Evolutionary conservation across 92 coral and sea anemone genomes (phyloP).

Genomic region (Phenganax marumi): DNA sequence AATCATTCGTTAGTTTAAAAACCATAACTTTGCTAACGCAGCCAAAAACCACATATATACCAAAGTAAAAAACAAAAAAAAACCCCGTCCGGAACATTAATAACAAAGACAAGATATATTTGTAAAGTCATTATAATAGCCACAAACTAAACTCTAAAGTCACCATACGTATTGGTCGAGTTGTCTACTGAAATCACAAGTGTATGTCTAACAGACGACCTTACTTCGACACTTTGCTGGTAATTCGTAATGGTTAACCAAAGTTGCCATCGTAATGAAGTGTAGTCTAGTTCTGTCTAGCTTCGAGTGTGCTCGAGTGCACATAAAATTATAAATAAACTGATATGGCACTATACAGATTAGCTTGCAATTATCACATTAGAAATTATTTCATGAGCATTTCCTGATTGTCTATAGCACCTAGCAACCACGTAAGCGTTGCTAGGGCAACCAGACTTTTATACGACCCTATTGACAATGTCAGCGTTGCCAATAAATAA

Average conservation of each 20-base stretch:
- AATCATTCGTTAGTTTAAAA: too few species aligned
- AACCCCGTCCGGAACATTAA: too few species aligned
- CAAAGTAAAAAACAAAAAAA: too few species aligned
- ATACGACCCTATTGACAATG: neutral
- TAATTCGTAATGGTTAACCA: slow-evolving; percentile 7
- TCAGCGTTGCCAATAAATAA: neutral
- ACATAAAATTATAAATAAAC: neutral
- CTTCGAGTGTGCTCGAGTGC: neutral
- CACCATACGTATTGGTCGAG: too few species aligned
- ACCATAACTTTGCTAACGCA: too few species aligned
- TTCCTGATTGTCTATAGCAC: slow-evolving; percentile 20
- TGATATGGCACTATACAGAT: neutral
- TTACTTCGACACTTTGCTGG: slow-evolving; percentile 79
- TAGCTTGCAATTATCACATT: neutral
- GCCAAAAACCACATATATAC: too few species aligned
- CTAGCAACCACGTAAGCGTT: slow-evolving; percentile 27
- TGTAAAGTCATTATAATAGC: too few species aligned
- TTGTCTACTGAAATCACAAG: too few species aligned
- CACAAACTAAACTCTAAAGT: too few species aligned
- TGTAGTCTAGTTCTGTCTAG: neutral
- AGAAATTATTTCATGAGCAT: neutral
- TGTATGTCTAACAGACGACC: slow-evolving; percentile 36
- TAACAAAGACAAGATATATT: too few species aligned
- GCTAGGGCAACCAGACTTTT: slow-evolving; percentile 19
- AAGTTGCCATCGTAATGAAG: neutral